Evolutionary conservation across 2,113 vertebrate genomes (phyloP).

Genomic region (Phrynosoma blainvillii): DNA sequence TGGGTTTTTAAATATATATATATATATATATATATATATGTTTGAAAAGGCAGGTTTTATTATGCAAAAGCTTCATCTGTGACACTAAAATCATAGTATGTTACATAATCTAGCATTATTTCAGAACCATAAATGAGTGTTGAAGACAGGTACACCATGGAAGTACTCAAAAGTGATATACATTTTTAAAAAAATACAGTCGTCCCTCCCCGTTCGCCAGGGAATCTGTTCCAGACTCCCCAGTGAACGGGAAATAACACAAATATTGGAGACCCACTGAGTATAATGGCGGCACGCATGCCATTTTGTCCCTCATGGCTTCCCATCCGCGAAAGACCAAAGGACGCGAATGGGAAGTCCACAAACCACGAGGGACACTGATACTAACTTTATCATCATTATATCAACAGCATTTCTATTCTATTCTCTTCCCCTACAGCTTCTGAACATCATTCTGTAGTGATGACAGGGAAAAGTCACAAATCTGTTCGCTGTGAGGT

Average conservation of each 20-base stretch:
- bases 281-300: too few species aligned
- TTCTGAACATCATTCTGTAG: not conserved
- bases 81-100: not conserved
- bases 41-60: not conserved
- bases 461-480: too few species aligned
- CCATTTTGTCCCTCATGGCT: too few species aligned
- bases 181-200: not conserved
- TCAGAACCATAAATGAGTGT: not conserved
- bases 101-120: not conserved
- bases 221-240: too few species aligned
- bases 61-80: constrained; percentile 1
- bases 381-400: not conserved
- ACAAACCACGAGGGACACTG: too few species aligned
- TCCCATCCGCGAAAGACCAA: too few species aligned
- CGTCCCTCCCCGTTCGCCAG: too few species aligned
- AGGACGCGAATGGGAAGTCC: too few species aligned
- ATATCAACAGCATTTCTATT: not conserved
- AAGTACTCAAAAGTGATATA: not conserved
- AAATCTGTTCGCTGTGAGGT: too few species aligned
- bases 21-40: not conserved
- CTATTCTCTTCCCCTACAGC: not conserved
- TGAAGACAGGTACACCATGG: not conserved
- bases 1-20: not conserved
- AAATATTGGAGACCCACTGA: too few species aligned
- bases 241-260: too few species aligned